A percentile compares a stretch with the other conserved stretches of the same genome.
Evolutionary conservation across 2,797 vertebrate genomes (phyloP).

Genomic region (Nyctibius grandis): DNA sequence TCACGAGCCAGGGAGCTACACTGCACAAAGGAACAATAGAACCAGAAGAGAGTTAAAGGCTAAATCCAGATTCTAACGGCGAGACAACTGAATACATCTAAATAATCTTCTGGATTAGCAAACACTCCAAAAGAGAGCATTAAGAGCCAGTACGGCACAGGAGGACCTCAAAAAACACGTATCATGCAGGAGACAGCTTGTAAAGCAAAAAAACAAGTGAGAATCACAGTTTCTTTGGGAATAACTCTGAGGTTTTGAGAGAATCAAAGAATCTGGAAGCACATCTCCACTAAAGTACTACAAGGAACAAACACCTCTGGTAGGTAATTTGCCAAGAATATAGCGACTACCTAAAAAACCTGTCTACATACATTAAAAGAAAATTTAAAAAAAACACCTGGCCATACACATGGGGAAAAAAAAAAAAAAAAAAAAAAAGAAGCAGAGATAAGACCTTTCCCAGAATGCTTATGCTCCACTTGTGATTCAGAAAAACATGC

Average conservation of each 20-base stretch:
- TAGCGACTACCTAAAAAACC: neutral
- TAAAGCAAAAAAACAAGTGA: neutral
- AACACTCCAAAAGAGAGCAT: neutral
- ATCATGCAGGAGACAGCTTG: neutral
- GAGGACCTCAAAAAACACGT: neutral
- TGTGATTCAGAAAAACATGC: neutral
- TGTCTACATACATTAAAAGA: neutral
- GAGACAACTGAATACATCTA: neutral
- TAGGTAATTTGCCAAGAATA: neutral
- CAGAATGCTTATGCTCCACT: neutral
- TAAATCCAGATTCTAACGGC: neutral
- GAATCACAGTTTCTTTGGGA: neutral
- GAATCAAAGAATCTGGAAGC: neutral
- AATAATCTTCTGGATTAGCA: neutral
- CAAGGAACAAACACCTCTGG: neutral
- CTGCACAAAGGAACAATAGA: neutral
- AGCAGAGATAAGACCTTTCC: neutral
- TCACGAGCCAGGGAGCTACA: neutral
- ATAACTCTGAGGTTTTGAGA: neutral
- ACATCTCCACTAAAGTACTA: neutral
- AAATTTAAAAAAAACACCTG: neutral
- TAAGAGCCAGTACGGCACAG: accelerated
- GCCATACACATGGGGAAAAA: neutral
- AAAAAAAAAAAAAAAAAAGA: neutral
- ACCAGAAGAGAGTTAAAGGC: neutral